Evolutionary conservation across 2,888 invertebrate species (phyloP).

Genomic region (Tipula confusa): DNA sequence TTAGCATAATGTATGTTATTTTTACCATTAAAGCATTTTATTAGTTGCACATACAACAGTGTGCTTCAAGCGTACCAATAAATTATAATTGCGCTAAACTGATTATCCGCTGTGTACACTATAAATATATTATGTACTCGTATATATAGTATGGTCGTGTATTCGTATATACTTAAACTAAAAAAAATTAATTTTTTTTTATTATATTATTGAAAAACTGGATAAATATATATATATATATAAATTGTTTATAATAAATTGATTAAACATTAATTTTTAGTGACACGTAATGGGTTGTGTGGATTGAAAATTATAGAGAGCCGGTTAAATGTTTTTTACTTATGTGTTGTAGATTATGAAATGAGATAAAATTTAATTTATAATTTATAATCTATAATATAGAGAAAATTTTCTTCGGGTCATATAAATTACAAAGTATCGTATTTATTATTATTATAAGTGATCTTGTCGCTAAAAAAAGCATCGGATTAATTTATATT

Average conservation of each 20-base stretch:
- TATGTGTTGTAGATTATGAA: not conserved
- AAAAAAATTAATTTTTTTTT: not conserved
- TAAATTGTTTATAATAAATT: not conserved
- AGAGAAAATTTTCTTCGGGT: too few relatives aligned
- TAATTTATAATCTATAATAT: too few relatives aligned
- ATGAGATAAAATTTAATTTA: not conserved
- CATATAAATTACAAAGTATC: too few relatives aligned
- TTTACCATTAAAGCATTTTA: not conserved
- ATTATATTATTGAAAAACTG: not conserved
- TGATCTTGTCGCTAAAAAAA: too few relatives aligned
- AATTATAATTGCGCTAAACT: not conserved
- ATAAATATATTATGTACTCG: not conserved
- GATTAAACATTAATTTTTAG: constrained; percentile 20
- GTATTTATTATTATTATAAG: too few relatives aligned
- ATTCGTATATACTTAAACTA: not conserved
- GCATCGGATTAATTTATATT: too few relatives aligned
- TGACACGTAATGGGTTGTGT: not conserved
- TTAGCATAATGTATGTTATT: not conserved
- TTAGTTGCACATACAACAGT: not conserved
- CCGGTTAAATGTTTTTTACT: not conserved
- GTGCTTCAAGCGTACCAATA: not conserved
- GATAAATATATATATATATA: not conserved
- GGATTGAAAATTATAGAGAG: not conserved
- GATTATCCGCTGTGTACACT: not conserved
- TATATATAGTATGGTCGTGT: too few relatives aligned